Conservation (phyloP, 1,140 invertebrate species). For the honey bee (Apis mellifera) region DNA sequence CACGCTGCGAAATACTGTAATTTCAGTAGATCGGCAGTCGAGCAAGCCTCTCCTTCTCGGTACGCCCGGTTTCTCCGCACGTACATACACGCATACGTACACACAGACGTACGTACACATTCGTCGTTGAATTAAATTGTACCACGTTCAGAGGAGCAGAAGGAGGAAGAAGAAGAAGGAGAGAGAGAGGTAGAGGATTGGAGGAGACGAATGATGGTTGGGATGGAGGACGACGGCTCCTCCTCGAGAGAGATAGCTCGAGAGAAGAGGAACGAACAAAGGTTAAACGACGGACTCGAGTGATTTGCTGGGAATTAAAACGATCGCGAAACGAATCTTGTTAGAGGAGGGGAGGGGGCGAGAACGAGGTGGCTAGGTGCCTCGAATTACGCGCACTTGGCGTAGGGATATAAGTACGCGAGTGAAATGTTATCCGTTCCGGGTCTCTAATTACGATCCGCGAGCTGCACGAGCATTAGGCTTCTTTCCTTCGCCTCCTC, state of each 20-base stretch:
- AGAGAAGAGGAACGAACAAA: background rate
- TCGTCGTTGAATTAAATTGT: conserved; percentile 1
- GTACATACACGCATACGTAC: too few relatives aligned
- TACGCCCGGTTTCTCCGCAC: background rate
- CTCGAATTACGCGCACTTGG: conserved; percentile 25
- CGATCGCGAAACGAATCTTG: background rate
- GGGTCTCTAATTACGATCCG: conserved; percentile 57
- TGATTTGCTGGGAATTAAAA: conserved; percentile 1
- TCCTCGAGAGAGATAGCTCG: too few relatives aligned
- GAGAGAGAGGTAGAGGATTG: background rate
- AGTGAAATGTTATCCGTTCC: conserved; percentile 43
- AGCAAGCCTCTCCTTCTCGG: background rate
- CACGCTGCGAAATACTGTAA: conserved; percentile 71
- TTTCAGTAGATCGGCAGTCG: conserved; percentile 70
- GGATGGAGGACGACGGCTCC: too few relatives aligned
- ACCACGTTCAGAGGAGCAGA: background rate
- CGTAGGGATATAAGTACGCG: conserved; percentile 8
- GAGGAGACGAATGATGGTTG: too few relatives aligned
- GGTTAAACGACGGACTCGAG: background rate
- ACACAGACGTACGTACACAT: background rate
- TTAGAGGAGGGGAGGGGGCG: background rate
- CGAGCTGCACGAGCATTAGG: conserved; percentile 36
- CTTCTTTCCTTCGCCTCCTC: background rate
- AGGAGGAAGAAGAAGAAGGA: too few relatives aligned
- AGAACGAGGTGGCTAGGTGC: background rate